These are phyloP conservation scores for Drosophila ercepeae DNA, from an alignment of 1,140 invertebrate genomes.

Conservation along the genomic window DNA sequence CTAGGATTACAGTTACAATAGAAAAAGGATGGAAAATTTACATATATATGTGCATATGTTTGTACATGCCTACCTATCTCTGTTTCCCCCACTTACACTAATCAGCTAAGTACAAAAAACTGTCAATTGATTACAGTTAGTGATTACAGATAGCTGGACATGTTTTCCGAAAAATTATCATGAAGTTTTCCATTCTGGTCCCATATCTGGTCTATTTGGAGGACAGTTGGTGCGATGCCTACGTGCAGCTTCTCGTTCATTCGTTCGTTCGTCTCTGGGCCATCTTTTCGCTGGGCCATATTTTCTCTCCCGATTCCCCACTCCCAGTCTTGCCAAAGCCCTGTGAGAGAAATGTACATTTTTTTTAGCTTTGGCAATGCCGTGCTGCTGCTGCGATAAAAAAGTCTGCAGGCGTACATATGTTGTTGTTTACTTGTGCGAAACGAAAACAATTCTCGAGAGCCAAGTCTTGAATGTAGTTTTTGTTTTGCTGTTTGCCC, in stretches of 20 bases:
- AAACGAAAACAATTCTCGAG: slow-evolving; percentile 51
- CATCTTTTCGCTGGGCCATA: slow-evolving; percentile 2
- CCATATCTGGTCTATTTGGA: slow-evolving; percentile 25
- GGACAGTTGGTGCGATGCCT: slow-evolving; percentile 35
- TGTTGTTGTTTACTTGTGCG: slow-evolving; percentile 46
- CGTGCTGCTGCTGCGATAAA: slow-evolving; percentile 26
- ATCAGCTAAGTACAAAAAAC: slow-evolving; percentile 20
- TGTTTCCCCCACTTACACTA: neutral
- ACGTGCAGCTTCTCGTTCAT: slow-evolving; percentile 38
- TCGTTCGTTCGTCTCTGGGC: slow-evolving; percentile 9
- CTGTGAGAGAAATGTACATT: slow-evolving; percentile 42
- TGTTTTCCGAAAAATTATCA: slow-evolving; percentile 17
- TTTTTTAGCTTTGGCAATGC: slow-evolving; percentile 67
- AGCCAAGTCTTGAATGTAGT: slow-evolving; percentile 32
- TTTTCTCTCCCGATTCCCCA: slow-evolving; percentile 8
- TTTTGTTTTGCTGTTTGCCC: slow-evolving; percentile 49
- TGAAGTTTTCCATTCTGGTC: slow-evolving; percentile 23
- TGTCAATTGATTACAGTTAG: slow-evolving; percentile 10
- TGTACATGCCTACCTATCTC: neutral
- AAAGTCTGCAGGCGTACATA: slow-evolving; percentile 26
- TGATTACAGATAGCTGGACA: slow-evolving; percentile 34
- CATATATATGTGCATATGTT: neutral
- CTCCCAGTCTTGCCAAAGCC: slow-evolving; percentile 19
- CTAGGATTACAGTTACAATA: slow-evolving; percentile 23
- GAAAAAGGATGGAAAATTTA: neutral